Evolutionary conservation across 2,888 invertebrate genomes (phyloP).

Genomic region (Callinectes sapidus): DNA sequence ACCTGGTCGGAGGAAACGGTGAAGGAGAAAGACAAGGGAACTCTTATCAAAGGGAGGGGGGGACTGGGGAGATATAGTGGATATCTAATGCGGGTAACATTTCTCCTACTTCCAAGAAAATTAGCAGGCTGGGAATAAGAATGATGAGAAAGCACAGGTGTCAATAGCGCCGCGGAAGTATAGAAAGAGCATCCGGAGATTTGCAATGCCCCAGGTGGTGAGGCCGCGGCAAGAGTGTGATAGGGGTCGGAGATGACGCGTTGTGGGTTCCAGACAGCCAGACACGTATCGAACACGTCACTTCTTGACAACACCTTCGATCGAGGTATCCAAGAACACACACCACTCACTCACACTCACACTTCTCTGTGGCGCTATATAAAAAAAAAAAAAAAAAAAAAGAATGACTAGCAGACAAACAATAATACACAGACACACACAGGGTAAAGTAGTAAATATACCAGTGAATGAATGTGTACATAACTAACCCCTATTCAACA

Average conservation of each 20-base stretch:
- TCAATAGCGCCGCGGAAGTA: neutral
- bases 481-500: neutral
- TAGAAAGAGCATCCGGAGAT: neutral
- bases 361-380: neutral
- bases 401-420: neutral
- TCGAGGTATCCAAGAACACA: neutral
- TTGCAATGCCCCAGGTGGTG: neutral
- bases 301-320: conserved; percentile 1
- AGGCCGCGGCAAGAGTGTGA: too few species aligned
- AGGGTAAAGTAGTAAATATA: neutral
- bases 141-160: neutral
- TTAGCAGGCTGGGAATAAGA: neutral
- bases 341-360: neutral
- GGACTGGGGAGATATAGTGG: too few species aligned
- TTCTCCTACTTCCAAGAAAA: neutral
- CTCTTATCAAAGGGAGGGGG: too few species aligned
- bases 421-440: neutral
- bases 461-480: neutral
- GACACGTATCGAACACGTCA: neutral
- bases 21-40: too few species aligned
- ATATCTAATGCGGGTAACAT: too few species aligned
- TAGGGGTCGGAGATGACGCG: neutral
- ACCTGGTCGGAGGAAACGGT: too few species aligned
- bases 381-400: neutral
- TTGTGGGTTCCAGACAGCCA: neutral